phyloP scores from a whole-genome alignment of 2,113 vertebrate species.

The Amazona guildingii region DNA sequence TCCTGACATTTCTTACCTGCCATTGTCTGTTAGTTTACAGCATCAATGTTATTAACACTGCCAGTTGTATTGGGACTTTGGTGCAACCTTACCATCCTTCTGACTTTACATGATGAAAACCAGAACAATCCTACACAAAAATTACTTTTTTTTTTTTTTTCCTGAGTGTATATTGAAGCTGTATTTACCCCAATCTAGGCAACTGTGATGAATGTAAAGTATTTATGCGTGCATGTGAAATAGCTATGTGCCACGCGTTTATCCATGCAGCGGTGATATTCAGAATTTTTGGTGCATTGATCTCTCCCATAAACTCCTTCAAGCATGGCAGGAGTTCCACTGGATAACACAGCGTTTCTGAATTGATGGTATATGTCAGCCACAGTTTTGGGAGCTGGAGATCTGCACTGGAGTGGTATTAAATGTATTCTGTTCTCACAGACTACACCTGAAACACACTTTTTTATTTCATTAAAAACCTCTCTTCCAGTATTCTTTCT shows the following conservation, averaged over 20 bases:
- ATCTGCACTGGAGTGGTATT: neutral
- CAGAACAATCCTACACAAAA: neutral
- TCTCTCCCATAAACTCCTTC: neutral
- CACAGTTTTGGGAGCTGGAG: neutral
- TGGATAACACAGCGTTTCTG: neutral
- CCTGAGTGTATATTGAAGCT: neutral
- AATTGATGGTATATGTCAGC: neutral
- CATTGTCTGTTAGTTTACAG: neutral
- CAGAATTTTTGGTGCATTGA: neutral
- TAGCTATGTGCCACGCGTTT: neutral
- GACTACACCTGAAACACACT: neutral
- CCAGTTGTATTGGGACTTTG: neutral
- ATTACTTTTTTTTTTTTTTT: neutral
- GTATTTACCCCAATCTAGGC: neutral
- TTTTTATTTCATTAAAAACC: constrained; percentile 2
- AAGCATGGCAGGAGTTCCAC: neutral
- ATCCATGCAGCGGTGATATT: neutral
- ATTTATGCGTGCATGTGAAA: neutral
- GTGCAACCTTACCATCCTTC: neutral
- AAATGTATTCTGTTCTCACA: neutral
- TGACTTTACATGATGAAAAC: neutral
- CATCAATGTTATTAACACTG: neutral
- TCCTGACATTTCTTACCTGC: neutral
- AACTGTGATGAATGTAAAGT: neutral
- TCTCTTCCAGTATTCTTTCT: neutral